A percentile compares a stretch with the other conserved stretches of the same genome.
Conservation (phyloP, 2,113 vertebrate species). For the Barnardius zonarius region DNA sequence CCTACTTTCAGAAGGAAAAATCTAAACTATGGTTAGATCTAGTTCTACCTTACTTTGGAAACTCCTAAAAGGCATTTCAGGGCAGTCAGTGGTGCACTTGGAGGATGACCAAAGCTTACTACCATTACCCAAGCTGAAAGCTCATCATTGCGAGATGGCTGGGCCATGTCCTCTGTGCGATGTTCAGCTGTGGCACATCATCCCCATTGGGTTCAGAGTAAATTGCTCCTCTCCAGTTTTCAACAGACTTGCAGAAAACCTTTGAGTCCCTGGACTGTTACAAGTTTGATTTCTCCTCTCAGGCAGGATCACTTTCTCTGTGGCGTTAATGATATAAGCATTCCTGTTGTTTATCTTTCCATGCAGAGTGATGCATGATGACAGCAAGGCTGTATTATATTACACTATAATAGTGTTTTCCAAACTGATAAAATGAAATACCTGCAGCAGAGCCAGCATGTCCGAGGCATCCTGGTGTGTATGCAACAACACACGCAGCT, state of each 20-base stretch:
- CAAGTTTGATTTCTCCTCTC: neutral
- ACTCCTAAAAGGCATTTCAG: neutral
- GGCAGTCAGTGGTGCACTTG: neutral
- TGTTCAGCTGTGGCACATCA: neutral
- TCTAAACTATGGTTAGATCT: neutral
- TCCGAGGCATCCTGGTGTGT: neutral
- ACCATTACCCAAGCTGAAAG: neutral
- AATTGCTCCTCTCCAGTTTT: neutral
- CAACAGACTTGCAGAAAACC: neutral
- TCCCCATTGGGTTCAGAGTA: neutral
- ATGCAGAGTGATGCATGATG: neutral
- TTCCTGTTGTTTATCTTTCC: slow-evolving; percentile 12
- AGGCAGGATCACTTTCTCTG: neutral
- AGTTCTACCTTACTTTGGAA: neutral
- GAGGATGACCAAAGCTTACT: neutral
- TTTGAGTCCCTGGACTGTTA: neutral
- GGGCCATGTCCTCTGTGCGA: neutral
- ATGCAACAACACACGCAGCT: neutral
- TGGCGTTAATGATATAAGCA: neutral
- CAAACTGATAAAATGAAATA: slow-evolving; percentile 3
- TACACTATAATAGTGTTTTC: neutral
- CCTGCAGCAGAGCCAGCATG: slow-evolving; percentile 4
- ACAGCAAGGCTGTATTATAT: neutral
- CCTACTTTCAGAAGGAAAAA: neutral
- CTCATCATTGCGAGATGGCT: rapidly evolving